Conservation (phyloP, 2,888 invertebrate genomes). For the Epinotia demarniana region DNA sequence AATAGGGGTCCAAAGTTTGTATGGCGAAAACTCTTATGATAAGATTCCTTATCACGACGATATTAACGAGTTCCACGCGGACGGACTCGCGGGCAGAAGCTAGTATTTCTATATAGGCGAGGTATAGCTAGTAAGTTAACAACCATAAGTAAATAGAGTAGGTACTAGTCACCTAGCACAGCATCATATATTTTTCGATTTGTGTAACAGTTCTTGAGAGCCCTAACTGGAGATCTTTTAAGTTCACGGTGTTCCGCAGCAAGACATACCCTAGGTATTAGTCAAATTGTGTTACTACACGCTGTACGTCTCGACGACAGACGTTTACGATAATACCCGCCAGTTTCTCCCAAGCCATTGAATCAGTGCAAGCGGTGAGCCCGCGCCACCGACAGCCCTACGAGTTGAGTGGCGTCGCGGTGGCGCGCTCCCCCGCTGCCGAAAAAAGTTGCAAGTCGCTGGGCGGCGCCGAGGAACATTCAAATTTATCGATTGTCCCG, state of each 20-base stretch:
- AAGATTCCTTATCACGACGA: too few relatives aligned
- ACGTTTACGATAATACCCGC: slow-evolving; percentile 24
- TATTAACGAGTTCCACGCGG: too few relatives aligned
- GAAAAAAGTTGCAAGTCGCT: slow-evolving; percentile 84
- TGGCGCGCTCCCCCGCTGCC: slow-evolving; percentile 76
- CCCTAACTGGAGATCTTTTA: too few relatives aligned
- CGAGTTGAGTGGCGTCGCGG: slow-evolving; percentile 67
- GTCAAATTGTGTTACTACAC: slow-evolving; percentile 24
- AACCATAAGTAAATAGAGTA: background rate
- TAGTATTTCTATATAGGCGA: background rate
- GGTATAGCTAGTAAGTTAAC: background rate
- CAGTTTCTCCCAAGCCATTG: slow-evolving; percentile 28
- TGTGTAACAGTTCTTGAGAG: too few relatives aligned
- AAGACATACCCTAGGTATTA: background rate
- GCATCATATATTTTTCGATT: too few relatives aligned
- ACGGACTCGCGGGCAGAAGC: too few relatives aligned
- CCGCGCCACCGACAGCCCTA: slow-evolving; percentile 33
- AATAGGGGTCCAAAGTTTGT: too few relatives aligned
- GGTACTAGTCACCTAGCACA: too few relatives aligned
- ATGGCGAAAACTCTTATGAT: too few relatives aligned
- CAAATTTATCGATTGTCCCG: slow-evolving; percentile 84
- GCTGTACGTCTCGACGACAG: slow-evolving; percentile 16
- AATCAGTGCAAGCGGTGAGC: slow-evolving; percentile 24
- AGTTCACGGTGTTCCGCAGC: background rate
- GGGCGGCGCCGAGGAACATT: slow-evolving; percentile 82